Evolutionary conservation across 2,888 invertebrate species (phyloP).

Genomic region (Petrophora chlorosata): DNA sequence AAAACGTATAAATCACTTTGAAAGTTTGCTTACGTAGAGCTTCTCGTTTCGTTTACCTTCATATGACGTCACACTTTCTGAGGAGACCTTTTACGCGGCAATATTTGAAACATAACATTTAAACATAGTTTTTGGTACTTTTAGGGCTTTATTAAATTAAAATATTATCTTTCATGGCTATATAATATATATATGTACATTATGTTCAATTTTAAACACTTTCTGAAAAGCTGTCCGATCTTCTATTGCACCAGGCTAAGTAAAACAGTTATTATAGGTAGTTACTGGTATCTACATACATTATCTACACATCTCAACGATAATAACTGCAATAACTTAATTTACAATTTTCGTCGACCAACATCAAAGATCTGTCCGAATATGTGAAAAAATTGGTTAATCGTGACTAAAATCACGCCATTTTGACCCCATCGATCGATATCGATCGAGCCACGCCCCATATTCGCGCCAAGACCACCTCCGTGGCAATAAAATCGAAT

Average conservation of each 20-base stretch:
- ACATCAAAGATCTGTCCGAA: slow-evolving; percentile 19
- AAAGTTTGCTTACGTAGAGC: too few relatives aligned
- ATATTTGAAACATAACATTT: too few relatives aligned
- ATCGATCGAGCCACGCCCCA: slow-evolving; percentile 41
- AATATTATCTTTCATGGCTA: too few relatives aligned
- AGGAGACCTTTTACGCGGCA: too few relatives aligned
- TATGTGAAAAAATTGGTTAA: slow-evolving; percentile 27
- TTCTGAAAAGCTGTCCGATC: too few relatives aligned
- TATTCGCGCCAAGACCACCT: slow-evolving; percentile 58
- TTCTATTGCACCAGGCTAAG: background rate
- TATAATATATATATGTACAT: too few relatives aligned
- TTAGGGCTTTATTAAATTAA: too few relatives aligned
- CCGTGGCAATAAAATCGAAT: slow-evolving; percentile 31
- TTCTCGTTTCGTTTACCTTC: too few relatives aligned
- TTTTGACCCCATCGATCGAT: slow-evolving; percentile 30
- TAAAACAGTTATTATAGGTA: background rate
- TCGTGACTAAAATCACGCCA: slow-evolving; percentile 35
- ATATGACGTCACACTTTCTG: too few relatives aligned
- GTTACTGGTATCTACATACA: background rate
- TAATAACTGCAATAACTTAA: slow-evolving; percentile 23
- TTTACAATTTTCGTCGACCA: slow-evolving; percentile 15
- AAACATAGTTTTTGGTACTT: too few relatives aligned
- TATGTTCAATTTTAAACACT: too few relatives aligned
- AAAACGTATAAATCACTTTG: too few relatives aligned
- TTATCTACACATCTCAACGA: slow-evolving; percentile 3